Base-by-base conservation (phyloP, 2,797 vertebrate genomes). In the Coilia nasus region DNA sequence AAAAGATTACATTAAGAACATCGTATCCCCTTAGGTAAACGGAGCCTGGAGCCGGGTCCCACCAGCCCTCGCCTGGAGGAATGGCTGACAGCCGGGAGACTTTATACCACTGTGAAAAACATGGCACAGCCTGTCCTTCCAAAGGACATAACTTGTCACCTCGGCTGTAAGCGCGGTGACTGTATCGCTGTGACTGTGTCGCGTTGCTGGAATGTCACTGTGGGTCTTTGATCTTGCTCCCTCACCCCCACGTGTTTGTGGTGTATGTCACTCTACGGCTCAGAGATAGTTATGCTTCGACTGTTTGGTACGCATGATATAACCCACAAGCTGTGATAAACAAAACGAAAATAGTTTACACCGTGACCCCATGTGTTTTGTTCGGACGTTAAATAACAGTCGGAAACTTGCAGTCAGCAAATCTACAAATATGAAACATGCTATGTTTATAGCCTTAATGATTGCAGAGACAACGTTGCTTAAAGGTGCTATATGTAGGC, bases 141-240 rank as follows among this genome's bases (percentile, higher is more conserved):
- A 41, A 44, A 44, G 71, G 71, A 78, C 71, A 78, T 35, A 78
- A 78, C 31, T 44, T 78, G 71, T 78, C 71, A 78, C 71, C 71
- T 78, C 35, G 31, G 71, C 71, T 78, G 17, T 7, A 19, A 44
- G 35, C 19, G 71, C 35, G 35, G 41, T 78, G 71, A 11, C 31
- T 78, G 71, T 78, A 44, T 78, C 31, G 4, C 71, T 78, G n/a
- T n/a, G n/a, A n/a, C n/a, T n/a, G n/a, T n/a, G 71, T 3, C 19
- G 31, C 41, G 71, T 44, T 31, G 19, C 17, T 78, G 71, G 31
- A 15, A 78, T 78, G 71, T 21, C 71, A 78, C 35, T 41, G 35
- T 21, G 17, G 71, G 6, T 1, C 71, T 78, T 78, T 78, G 71
- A 78, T 78, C 71, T 31, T 44, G 31, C 19, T 78, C 35, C 11